Percentiles rank a stretch among this genome's conserved stretches.
These are phyloP conservation scores for Drosophila ezoana DNA, from an alignment of 2,888 invertebrate genomes.

Conservation along the genomic window DNA sequence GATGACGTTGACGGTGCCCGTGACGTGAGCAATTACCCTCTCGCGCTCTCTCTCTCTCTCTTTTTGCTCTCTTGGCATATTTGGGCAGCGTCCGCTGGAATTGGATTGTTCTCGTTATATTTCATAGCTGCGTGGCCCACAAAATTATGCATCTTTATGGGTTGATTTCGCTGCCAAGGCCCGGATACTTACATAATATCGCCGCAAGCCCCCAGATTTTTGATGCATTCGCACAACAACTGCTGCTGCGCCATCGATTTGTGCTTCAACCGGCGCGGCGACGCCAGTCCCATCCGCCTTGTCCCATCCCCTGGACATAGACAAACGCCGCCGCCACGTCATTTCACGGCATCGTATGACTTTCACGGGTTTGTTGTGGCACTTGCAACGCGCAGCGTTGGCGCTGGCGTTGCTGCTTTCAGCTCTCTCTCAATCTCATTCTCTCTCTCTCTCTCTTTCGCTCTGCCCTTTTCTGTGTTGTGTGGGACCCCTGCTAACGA, in stretches of 20 bases:
- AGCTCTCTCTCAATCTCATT: slow-evolving; percentile 14
- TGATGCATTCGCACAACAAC: slow-evolving; percentile 41
- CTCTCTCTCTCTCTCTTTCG: slow-evolving; percentile 5
- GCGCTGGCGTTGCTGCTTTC: slow-evolving; percentile 9
- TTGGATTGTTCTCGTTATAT: slow-evolving; percentile 11
- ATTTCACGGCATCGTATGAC: slow-evolving; percentile 49
- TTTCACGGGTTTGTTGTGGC: slow-evolving; percentile 43
- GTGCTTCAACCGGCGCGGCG: slow-evolving; percentile 51
- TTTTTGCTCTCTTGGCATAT: neutral
- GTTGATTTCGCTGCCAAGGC: slow-evolving; percentile 29
- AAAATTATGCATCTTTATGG: slow-evolving; percentile 23
- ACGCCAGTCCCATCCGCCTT: slow-evolving; percentile 13
- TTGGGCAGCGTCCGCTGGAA: slow-evolving; percentile 30
- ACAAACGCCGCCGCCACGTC: slow-evolving; percentile 47
- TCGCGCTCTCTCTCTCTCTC: slow-evolving; percentile 2
- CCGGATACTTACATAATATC: slow-evolving; percentile 50
- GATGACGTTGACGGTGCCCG: slow-evolving; percentile 55
- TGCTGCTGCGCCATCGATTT: slow-evolving; percentile 53
- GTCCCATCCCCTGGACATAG: neutral
- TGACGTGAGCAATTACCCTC: slow-evolving; percentile 47
- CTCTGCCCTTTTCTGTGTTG: slow-evolving; percentile 20
- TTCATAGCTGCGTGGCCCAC: neutral
- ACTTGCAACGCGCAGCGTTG: slow-evolving; percentile 39
- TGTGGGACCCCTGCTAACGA: slow-evolving; percentile 32
- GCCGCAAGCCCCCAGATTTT: slow-evolving; percentile 36